phyloP scores from a whole-genome alignment of 2,888 invertebrate species.

The Hedychridium roseum region DNA sequence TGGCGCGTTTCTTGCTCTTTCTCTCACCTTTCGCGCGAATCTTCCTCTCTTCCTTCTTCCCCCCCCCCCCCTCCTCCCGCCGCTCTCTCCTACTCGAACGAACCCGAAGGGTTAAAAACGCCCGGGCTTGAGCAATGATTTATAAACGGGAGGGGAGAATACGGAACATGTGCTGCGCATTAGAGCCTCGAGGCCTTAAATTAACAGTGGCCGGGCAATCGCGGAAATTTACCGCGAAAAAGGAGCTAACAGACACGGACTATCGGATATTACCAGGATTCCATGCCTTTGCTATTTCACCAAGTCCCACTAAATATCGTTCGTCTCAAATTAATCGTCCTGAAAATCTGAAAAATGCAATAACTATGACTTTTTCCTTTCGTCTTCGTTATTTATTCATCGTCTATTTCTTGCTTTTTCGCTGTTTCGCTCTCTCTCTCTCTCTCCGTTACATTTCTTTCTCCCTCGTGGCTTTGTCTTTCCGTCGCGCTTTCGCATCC shows the following conservation, averaged over 20 bases:
- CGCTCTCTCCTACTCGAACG: conserved; percentile 19
- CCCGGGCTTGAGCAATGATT: conserved; percentile 41
- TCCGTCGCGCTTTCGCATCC: background rate
- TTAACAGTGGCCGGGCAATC: conserved; percentile 30
- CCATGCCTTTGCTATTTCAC: too few relatives aligned
- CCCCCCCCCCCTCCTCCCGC: conserved; percentile 22
- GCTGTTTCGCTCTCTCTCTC: too few relatives aligned
- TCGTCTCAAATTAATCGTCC: too few relatives aligned
- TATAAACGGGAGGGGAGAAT: conserved; percentile 42
- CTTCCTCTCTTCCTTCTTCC: conserved; percentile 12
- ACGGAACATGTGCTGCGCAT: conserved; percentile 52
- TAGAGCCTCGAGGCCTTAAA: conserved; percentile 39
- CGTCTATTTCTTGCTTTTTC: too few relatives aligned
- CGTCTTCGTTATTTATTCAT: too few relatives aligned
- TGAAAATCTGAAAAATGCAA: too few relatives aligned
- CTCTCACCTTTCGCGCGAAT: conserved; percentile 7
- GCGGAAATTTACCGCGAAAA: conserved; percentile 5
- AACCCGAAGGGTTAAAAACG: conserved; percentile 35
- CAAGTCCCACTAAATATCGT: too few relatives aligned
- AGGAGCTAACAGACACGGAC: background rate
- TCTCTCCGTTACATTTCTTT: too few relatives aligned
- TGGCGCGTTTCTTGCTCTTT: conserved; percentile 25
- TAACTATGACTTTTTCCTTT: too few relatives aligned
- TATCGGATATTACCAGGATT: background rate
- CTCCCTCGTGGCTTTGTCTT: background rate